Percentiles rank a stretch among this genome's conserved stretches.
Conservation (phyloP, 2,797 vertebrate species). For the Microcaecilia unicolor region DNA sequence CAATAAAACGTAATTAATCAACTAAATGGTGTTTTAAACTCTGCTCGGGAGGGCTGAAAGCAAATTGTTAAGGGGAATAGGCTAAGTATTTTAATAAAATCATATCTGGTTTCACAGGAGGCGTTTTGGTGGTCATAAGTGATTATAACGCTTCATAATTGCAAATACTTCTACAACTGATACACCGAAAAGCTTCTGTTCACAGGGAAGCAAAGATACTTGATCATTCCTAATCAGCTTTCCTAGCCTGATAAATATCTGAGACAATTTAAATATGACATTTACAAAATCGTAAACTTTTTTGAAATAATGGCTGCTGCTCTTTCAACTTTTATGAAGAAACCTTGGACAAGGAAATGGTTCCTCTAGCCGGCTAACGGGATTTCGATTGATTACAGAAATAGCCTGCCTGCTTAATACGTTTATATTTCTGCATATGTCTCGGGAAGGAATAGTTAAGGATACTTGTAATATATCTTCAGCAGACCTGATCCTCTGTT, state of each 20-base stretch:
- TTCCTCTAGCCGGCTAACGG: too few species aligned
- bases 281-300: too few species aligned
- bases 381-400: background rate
- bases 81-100: conserved; percentile 3
- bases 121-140: background rate
- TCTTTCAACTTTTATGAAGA: too few species aligned
- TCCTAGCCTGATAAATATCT: too few species aligned
- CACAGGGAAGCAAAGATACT: too few species aligned
- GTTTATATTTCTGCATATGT: background rate
- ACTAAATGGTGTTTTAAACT: conserved; percentile 34
- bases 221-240: too few species aligned
- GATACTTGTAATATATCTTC: background rate
- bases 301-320: too few species aligned
- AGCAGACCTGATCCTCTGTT: background rate
- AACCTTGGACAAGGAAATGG: too few species aligned
- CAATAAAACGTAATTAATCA: conserved; percentile 34
- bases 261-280: too few species aligned
- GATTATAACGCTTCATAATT: background rate
- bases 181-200: too few species aligned
- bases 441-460: background rate
- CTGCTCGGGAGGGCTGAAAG: conserved; percentile 12
- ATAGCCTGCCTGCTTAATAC: background rate
- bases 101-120: background rate
- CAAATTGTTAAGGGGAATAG: conserved; percentile 11
- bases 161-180: too few species aligned